Base-by-base conservation (phyloP, 2,113 vertebrate species). In the Sander lucioperca region DNA sequence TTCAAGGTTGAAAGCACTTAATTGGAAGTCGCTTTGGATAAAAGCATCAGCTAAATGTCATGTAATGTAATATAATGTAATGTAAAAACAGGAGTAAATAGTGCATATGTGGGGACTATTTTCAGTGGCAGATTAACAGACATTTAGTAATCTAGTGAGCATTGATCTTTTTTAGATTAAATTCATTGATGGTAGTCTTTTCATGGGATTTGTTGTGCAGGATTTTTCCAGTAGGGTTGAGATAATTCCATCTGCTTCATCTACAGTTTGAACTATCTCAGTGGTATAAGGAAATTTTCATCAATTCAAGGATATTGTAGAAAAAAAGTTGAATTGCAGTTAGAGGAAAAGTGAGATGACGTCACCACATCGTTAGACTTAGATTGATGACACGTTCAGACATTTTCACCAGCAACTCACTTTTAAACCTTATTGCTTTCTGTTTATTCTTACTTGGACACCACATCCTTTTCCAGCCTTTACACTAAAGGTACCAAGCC, bases 391-490 rank as follows among this genome's bases (percentile, higher is more conserved):
- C 21, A 15, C n/a, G 62, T 54, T 12, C 3, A 1, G 30, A 47
- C 30, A 56, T 68, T 39, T 76, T 19, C 19, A 62, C 48, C 43
- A 23, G 47, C 27, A 39, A 39, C 36, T 62, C 13, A 33, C 18
- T 62, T 57, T 53, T 3, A 51, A 53, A 64, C 15, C 58, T 33
- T 15, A 75, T 30, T 80, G n/a, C 16, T 63, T 67, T 27, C 15
- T 64, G n/a, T 64, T 74, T 30, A 39, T 58, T 70, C 21, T 64
- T 59, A 47, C 74, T 57, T 56, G 25, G 53, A 39, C 30, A 43
- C 23, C 2, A 23, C 25, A 53, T 67, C 23, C 50, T 67, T 63
- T 57, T 25, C 47, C 21, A 19, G 51, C 63, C 50, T 43, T 74
- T 18, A 51, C 73, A 74, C 21, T n/a, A 53, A 73, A 23, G 56